Conservation (phyloP, 1,140 invertebrate species). For the Dreissena polymorpha region DNA sequence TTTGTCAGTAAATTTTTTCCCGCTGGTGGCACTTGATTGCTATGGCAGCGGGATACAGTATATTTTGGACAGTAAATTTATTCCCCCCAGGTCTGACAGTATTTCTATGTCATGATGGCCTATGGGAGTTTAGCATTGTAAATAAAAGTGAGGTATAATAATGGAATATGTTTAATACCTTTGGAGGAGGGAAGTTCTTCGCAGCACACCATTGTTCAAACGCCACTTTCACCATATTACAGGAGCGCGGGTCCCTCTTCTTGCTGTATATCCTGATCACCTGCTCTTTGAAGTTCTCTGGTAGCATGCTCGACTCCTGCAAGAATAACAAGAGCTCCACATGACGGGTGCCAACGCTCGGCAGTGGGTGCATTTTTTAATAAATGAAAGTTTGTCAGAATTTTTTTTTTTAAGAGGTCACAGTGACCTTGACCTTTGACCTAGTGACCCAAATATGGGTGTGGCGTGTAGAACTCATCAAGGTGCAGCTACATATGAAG, state of each 20-base stretch:
- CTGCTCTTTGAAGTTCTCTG: slow-evolving; percentile 57
- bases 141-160: not conserved
- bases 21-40: too few species aligned
- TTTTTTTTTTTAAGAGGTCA: not conserved
- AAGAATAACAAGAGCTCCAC: not conserved
- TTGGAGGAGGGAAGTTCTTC: slow-evolving; percentile 27
- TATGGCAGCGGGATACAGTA: too few species aligned
- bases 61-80: too few species aligned
- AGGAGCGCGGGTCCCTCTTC: slow-evolving; percentile 25
- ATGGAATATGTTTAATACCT: slow-evolving; percentile 7
- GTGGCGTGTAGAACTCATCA: too few species aligned
- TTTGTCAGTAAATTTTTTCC: too few species aligned
- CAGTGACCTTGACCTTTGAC: too few species aligned
- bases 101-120: too few species aligned
- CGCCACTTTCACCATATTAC: slow-evolving; percentile 22
- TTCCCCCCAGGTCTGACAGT: too few species aligned
- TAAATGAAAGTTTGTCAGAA: not conserved
- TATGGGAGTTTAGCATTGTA: too few species aligned
- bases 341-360: too few species aligned
- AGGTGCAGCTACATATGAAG: too few species aligned
- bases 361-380: not conserved
- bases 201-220: slow-evolving; percentile 49
- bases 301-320: slow-evolving; percentile 55
- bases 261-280: slow-evolving; percentile 51
- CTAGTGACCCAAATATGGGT: too few species aligned